Conservation (phyloP, 1,140 invertebrate species). For the Sitobion miscanthi region DNA sequence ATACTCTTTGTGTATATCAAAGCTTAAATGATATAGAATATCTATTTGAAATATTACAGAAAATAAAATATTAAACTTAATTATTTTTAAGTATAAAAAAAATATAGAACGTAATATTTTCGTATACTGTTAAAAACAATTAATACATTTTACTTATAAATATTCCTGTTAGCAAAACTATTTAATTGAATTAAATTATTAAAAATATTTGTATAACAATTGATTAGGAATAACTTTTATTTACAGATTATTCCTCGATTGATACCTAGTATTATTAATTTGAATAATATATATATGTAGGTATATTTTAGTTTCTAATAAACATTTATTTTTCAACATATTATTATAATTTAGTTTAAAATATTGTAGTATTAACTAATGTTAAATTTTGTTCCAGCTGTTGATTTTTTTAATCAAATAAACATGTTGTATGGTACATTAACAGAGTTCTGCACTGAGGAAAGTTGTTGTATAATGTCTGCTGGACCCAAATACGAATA, state of each 20-base stretch:
- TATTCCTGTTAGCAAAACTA: background rate
- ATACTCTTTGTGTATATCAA: background rate
- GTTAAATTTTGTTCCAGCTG: slow-evolving; percentile 74
- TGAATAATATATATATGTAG: background rate
- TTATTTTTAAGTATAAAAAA: background rate
- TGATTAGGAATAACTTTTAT: background rate
- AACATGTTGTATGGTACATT: slow-evolving; percentile 99
- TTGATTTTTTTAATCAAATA: slow-evolving; percentile 99
- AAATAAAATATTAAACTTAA: background rate
- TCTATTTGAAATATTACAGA: background rate
- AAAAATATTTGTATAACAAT: background rate
- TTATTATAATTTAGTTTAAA: background rate
- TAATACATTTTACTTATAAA: background rate
- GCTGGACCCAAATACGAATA: slow-evolving; percentile 99
- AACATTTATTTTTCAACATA: background rate
- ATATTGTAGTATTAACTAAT: background rate
- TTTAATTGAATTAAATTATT: background rate
- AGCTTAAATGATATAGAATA: no score
- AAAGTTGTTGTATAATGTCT: slow-evolving; percentile 97
- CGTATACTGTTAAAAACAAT: background rate
- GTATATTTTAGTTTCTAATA: no score
- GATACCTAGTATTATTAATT: background rate
- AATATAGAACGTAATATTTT: background rate
- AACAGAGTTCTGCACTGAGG: slow-evolving; percentile 98
- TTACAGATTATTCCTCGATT: background rate